phyloP scores from a whole-genome alignment of 1,140 invertebrate species.

The Sycobia sp. region DNA sequence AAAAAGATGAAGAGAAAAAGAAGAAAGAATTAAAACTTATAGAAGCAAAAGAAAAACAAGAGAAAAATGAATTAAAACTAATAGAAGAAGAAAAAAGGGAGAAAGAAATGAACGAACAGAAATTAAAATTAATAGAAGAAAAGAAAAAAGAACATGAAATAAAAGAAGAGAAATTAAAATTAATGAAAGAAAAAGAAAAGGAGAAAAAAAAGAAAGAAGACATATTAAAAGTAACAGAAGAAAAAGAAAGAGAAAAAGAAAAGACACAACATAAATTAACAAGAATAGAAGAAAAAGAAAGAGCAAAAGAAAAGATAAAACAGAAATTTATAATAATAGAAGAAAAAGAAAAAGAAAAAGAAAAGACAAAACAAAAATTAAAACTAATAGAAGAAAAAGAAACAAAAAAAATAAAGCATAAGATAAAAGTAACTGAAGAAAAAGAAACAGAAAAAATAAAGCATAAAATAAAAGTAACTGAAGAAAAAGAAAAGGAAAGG shows the following conservation, averaged over 20 bases:
- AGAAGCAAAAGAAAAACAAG: background rate
- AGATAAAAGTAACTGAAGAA: constrained; percentile 8
- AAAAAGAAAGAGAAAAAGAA: too few species aligned
- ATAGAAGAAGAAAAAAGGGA: background rate
- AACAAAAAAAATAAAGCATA: background rate
- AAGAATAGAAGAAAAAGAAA: background rate
- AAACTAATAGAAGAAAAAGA: background rate
- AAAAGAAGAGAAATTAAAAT: too few species aligned
- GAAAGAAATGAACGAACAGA: background rate
- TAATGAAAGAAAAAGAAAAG: too few species aligned
- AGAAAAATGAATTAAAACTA: background rate
- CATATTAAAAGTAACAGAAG: too few species aligned
- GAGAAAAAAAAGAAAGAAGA: too few species aligned
- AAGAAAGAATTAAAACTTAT: constrained; percentile 9
- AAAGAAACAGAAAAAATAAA: background rate
- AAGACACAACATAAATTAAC: too few species aligned
- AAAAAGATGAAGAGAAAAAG: constrained; percentile 34
- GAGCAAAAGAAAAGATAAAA: too few species aligned
- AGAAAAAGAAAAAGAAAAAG: too few species aligned
- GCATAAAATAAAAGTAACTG: constrained; percentile 5
- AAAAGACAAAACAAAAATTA: background rate
- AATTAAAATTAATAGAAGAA: background rate
- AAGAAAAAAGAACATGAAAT: too few species aligned
- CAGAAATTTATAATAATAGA: too few species aligned
- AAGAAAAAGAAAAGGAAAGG: too few species aligned